Base-by-base conservation (phyloP, 2,113 vertebrate species). In the Nansenia antarctica region DNA sequence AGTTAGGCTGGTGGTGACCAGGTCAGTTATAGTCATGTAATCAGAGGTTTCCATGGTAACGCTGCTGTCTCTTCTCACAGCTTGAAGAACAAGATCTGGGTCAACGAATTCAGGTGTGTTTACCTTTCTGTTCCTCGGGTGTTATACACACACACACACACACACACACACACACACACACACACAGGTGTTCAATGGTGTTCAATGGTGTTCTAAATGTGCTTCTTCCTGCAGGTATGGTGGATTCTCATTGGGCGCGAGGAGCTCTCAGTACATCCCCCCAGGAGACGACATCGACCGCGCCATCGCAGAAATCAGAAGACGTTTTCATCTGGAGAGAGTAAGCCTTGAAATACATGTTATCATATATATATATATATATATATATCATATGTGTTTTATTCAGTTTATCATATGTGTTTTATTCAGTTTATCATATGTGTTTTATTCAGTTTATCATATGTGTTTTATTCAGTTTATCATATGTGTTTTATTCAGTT, bases 41-140 rank as follows among this genome's bases (percentile, higher is more conserved):
- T n/a, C n/a, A n/a, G n/a, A n/a, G n/a, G n/a, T n/a, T n/a, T n/a
- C n/a, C n/a, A n/a, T n/a, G n/a, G n/a, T n/a, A n/a, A n/a, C n/a
- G n/a, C n/a, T n/a, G n/a, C n/a, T 47, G 34, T 47, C 12, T 37
- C 12, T 37, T 62, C 22, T 66, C 30, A n/a, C 89, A 99, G 97
- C 76, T 91, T 99, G 69, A 98, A 95, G 87, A 98, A 96, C 87
- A 99, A 98, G 85, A 85, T 97, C 67, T 96, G 93, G 94, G 98
- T 99, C 81, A 99, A 99, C 57, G 98, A 99, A 76, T 98, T 99
- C 90, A 94, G 98, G 98, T 99, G 90, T 86, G 80, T 89, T 57
- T n/a, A n/a, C n/a, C n/a, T n/a, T n/a, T n/a, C n/a, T n/a, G n/a
- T n/a, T n/a, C n/a, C 62, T 31, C 39, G 53, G 52, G 57, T 47